These are phyloP conservation scores for Ramphastos sulfuratus DNA, from an alignment of 2,113 vertebrate species.

Conservation along the genomic window DNA sequence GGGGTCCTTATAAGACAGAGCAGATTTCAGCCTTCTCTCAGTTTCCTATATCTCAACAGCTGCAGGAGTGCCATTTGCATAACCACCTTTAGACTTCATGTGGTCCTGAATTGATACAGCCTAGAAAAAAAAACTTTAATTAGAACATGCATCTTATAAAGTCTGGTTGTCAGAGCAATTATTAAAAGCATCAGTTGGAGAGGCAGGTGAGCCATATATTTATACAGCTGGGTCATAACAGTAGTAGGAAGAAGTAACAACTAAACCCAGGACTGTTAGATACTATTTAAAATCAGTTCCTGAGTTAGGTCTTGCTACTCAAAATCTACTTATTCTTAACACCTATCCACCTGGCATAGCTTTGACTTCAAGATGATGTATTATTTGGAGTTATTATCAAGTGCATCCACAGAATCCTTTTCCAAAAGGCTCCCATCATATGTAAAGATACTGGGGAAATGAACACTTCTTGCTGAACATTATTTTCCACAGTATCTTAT, in stretches of 20 bases:
- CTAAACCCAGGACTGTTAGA: neutral
- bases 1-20: neutral
- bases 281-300: neutral
- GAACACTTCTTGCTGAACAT: neutral
- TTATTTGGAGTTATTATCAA: neutral
- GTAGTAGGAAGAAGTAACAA: neutral
- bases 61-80: constrained; percentile 77
- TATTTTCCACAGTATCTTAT: neutral
- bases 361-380: neutral
- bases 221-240: neutral
- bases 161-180: neutral
- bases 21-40: constrained; percentile 19
- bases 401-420: neutral
- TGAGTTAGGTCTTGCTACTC: neutral
- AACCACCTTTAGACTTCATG: constrained; percentile 91
- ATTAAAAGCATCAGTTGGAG: neutral
- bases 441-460: neutral
- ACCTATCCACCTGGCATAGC: neutral
- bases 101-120: constrained; percentile 83
- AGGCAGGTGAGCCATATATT: neutral
- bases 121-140: constrained; percentile 53
- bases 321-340: neutral
- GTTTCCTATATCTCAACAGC: constrained; percentile 77
- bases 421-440: neutral
- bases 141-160: neutral